Conservation (phyloP, 2,113 vertebrate genomes). For the Chitala chitala region DNA sequence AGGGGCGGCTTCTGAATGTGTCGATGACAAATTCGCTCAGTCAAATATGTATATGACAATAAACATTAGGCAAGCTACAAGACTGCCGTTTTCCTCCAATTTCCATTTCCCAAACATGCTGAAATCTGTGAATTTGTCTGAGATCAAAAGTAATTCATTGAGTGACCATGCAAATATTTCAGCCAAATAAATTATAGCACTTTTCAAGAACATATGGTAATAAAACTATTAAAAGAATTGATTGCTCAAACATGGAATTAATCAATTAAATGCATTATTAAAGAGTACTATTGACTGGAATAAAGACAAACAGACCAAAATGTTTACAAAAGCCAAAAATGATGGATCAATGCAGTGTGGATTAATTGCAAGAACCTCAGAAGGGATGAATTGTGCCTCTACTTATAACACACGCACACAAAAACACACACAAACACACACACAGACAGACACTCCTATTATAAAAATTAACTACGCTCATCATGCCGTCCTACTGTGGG, state of each 20-base stretch:
- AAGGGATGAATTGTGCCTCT: constrained; percentile 58
- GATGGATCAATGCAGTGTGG: constrained; percentile 57
- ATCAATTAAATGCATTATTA: constrained; percentile 74
- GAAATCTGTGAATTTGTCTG: background rate
- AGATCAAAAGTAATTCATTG: background rate
- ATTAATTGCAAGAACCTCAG: constrained; percentile 56
- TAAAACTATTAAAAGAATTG: constrained; percentile 65
- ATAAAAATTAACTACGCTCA: background rate
- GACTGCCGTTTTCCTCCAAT: background rate
- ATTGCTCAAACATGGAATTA: constrained; percentile 65
- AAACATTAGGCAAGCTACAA: background rate
- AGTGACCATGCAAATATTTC: constrained; percentile 34
- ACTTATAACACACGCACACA: constrained; percentile 10
- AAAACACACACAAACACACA: background rate
- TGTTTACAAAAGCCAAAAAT: constrained; percentile 65
- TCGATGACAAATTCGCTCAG: background rate
- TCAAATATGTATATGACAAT: constrained; percentile 1
- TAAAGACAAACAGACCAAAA: constrained; percentile 59
- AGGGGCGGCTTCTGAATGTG: background rate
- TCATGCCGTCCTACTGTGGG: background rate
- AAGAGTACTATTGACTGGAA: constrained; percentile 65
- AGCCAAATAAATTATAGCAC: constrained; percentile 38
- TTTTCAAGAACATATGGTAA: constrained; percentile 41
- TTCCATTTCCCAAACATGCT: background rate
- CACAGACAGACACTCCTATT: background rate